Evolutionary conservation across 2,113 vertebrate species (phyloP).

Genomic region (Cyrtonyx montezumae): DNA sequence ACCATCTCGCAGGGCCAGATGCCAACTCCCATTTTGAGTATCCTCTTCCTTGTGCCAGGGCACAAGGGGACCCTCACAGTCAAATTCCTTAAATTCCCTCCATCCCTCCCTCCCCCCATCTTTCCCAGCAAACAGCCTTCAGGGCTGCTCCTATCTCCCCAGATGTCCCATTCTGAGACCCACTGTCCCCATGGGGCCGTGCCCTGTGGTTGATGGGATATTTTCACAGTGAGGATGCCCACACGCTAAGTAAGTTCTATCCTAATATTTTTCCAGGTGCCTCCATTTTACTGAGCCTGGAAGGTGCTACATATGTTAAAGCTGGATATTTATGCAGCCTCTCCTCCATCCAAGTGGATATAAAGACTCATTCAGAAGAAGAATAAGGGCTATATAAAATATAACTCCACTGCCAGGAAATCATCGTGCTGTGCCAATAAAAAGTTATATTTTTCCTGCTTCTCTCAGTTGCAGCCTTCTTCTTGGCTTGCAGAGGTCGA

Average conservation of each 20-base stretch:
- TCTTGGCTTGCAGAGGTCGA: background rate
- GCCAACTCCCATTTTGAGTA: background rate
- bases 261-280: slow-evolving; percentile 41
- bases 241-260: background rate
- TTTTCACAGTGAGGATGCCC: background rate
- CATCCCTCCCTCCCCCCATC: background rate
- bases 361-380: slow-evolving; percentile 68
- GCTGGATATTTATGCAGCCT: background rate
- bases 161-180: background rate
- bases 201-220: background rate
- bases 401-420: slow-evolving; percentile 57
- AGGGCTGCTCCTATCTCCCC: background rate
- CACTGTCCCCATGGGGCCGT: background rate
- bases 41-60: background rate
- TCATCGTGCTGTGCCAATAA: slow-evolving; percentile 48
- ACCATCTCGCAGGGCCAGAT: background rate
- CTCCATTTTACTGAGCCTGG: background rate
- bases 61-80: slow-evolving; percentile 25
- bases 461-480: slow-evolving; percentile 27
- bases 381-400: slow-evolving; percentile 55
- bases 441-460: slow-evolving; percentile 42
- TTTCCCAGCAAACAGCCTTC: background rate
- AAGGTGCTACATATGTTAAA: background rate
- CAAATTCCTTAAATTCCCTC: slow-evolving; percentile 62
- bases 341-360: slow-evolving; percentile 44